Conservation (phyloP, 2,113 vertebrate species). For the Odocoileus hemionus region DNA sequence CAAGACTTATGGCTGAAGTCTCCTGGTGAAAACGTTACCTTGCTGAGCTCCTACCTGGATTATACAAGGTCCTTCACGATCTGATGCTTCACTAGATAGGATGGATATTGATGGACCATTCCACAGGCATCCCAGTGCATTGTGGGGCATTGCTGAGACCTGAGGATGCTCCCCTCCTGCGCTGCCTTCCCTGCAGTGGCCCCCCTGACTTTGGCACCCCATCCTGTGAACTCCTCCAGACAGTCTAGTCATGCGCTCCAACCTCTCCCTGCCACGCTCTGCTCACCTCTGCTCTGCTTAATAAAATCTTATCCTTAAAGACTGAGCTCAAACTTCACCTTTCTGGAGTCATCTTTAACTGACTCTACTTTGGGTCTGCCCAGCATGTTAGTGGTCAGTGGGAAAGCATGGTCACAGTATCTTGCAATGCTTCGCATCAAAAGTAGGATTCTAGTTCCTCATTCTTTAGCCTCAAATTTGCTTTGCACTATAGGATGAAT, state of each 20-base stretch:
- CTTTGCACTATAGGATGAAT: not conserved
- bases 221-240: not conserved
- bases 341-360: not conserved
- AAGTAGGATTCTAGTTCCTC: not conserved
- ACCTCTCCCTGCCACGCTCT: not conserved
- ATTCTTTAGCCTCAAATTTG: not conserved
- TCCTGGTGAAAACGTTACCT: not conserved
- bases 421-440: not conserved
- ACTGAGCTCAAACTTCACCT: not conserved
- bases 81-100: not conserved
- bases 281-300: not conserved
- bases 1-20: not conserved
- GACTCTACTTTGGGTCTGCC: not conserved
- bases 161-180: fast-evolving
- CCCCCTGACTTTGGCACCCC: not conserved
- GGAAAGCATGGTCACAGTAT: not conserved
- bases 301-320: not conserved
- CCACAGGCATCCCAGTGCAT: not conserved
- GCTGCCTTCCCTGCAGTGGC: not conserved
- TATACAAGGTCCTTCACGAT: not conserved
- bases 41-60: not conserved
- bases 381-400: too few relatives aligned
- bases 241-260: not conserved
- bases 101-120: not conserved
- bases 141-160: fast-evolving